Evolutionary conservation across 2,888 invertebrate genomes (phyloP), one percentile per base, ranked within the genome.

Genomic region (Linyphia triangularis): DNA sequence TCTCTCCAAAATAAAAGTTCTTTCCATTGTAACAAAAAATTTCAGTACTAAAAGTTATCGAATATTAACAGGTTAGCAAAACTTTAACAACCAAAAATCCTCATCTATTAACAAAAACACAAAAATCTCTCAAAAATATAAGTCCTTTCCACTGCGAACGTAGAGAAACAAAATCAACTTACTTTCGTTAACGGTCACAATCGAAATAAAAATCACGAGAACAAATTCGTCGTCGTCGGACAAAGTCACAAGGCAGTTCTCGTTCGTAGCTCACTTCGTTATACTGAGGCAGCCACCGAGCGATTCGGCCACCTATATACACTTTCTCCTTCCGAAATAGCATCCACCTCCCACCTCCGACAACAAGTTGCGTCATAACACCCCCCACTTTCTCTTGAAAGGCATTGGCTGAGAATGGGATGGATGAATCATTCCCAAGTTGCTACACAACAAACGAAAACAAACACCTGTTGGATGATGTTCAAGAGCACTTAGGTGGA

Each of bases 241-340:
- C 51, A 16, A 51, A 51, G 13, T 33, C n/a, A 51, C 13, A 51
- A 51, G 51, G 5, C 13, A 51, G 51, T 51, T n/a, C 13, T n/a
- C 43, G 43, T 51, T 13, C n/a, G 51, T 51, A 5, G 5, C 16
- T 51, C 16, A 16, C 51, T 51, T 51, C 51, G 51, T 51, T 26
- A 61, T 63, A 19, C 63, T 77, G 77, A 16, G 33, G 77, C 77
- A 77, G 61, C 40, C 61, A 61, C 40, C 33, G 19, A 13, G 61
- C 24, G 40, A 63, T 63, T n/a, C 40, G 37, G 63, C 63, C 63
- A 22, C 73, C 86, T 88, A 88, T 75, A 86, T 86, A 86, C 72
- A 59, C 72, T 22, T 22, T 13, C 40, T 59, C 51, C 43, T 40
- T 19, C 61, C 72, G 57, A 86, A 88, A 88, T 88, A 88, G 43